phyloP scores from a whole-genome alignment of 2,113 vertebrate genomes.

The Salvelinus namaycush region DNA sequence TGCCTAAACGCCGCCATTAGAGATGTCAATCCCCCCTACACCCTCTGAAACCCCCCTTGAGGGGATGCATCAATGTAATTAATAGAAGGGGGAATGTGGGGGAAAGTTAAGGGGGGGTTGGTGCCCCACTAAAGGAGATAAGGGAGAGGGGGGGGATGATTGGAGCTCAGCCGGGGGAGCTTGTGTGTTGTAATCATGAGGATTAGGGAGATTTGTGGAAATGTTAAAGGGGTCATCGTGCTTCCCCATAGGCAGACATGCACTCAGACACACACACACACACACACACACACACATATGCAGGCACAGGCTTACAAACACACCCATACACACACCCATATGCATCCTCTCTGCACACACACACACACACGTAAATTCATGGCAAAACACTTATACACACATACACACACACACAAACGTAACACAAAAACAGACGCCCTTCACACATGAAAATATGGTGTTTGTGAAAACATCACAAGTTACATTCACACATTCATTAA shows the following conservation, averaged over 20 bases:
- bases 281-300: background rate
- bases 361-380: background rate
- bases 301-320: no score
- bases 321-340: background rate
- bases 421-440: no score
- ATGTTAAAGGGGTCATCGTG: conserved; percentile 7
- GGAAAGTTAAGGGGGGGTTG: background rate
- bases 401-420: no score
- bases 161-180: conserved; percentile 9
- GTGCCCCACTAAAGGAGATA: background rate
- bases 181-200: conserved; percentile 10
- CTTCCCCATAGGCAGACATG: background rate
- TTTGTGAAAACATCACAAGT: no score
- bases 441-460: no score
- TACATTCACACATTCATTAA: no score
- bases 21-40: conserved; percentile 2
- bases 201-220: conserved; percentile 15
- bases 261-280: background rate
- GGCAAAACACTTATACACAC: no score
- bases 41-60: background rate
- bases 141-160: conserved; percentile 14
- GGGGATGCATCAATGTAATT: conserved; percentile 2
- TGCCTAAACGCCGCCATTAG: conserved; percentile 6
- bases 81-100: background rate
- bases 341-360: background rate